Base-by-base conservation (phyloP, 2,797 vertebrate genomes). In the Micrastur ruficollis region DNA sequence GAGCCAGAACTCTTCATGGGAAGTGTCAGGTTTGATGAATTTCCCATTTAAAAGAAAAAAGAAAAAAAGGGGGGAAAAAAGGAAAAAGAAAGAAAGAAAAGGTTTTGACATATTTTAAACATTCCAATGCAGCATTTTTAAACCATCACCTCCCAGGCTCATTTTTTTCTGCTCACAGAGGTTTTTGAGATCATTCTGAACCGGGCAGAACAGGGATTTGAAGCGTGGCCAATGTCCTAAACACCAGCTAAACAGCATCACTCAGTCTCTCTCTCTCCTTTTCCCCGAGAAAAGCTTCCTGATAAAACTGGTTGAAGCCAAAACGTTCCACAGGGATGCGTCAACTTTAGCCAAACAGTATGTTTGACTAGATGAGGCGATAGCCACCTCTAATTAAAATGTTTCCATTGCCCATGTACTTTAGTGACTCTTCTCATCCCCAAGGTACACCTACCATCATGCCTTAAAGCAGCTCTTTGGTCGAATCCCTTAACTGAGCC, bases 11-110 rank as follows among this genome's bases (percentile, higher is more conserved):
- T 89, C 76, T 95, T 90, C 74, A 87, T 80, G 82, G 81, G 81
- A 94, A 97, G 81, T 81, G 91, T 95, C 83, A 95, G 42, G 40
- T 90, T 94, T 95, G 94, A 96, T 95, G 93, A 96, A 96, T 97
- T 96, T 95, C 89, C 91, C 49, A 87, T 71, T 81, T 0, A 36
- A 27, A 61, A 26, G 34, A 46, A 18, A 12, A 59, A 59, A 44
- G 16, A 81, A 74, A 74, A 50, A 15, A n/a, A 23, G n/a, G n/a
- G n/a, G n/a, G n/a, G n/a, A 14, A 36, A n/a, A 11, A 17, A 19
- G 9, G 1, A 11, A 3, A 32, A 1, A 61, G 1, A 12, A 31
- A 31, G 3, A n/a, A 71, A 38, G 18, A 65, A 81, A 55, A 81
- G 21, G 20, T 84, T 95, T 95, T 91, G 80, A 95, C 93, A 90